A percentile compares a stretch with the other conserved stretches of the same genome.
Conservation (phyloP, 2,113 vertebrate species). For the Grammomys dolichurus region DNA sequence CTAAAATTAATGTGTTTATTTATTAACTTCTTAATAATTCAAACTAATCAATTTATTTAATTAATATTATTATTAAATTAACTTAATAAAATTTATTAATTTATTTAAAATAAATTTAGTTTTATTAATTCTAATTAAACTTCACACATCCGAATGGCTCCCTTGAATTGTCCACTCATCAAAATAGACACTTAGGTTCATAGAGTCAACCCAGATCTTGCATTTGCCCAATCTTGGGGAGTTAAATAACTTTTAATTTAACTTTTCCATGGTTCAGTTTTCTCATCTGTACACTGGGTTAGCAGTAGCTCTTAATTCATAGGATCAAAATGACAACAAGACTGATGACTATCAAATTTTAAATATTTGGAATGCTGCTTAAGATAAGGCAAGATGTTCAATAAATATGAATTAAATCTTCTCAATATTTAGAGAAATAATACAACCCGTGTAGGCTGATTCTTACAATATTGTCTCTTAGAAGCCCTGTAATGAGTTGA, state of each 20-base stretch:
- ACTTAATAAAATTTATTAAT: no score
- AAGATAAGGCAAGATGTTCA: background rate
- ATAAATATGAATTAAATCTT: background rate
- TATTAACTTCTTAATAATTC: no score
- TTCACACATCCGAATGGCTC: background rate
- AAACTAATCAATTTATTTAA: no score
- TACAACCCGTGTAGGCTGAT: background rate
- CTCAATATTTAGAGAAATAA: background rate
- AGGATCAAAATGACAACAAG: background rate
- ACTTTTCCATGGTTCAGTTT: background rate
- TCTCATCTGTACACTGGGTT: background rate
- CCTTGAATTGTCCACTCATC: background rate
- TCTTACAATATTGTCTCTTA: background rate
- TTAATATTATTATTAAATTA: no score
- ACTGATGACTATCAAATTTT: background rate
- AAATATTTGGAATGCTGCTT: slow-evolving; percentile 28
- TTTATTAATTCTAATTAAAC: background rate
- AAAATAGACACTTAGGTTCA: background rate
- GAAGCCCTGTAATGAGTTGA: background rate
- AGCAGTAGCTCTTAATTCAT: background rate
- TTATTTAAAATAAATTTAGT: no score
- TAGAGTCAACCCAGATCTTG: background rate
- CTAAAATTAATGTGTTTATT: background rate
- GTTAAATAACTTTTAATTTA: background rate
- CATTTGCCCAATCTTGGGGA: background rate